These are phyloP conservation scores for Diadumene lineata DNA, from an alignment of 92 coral and sea anemone species.

Conservation along the genomic window DNA sequence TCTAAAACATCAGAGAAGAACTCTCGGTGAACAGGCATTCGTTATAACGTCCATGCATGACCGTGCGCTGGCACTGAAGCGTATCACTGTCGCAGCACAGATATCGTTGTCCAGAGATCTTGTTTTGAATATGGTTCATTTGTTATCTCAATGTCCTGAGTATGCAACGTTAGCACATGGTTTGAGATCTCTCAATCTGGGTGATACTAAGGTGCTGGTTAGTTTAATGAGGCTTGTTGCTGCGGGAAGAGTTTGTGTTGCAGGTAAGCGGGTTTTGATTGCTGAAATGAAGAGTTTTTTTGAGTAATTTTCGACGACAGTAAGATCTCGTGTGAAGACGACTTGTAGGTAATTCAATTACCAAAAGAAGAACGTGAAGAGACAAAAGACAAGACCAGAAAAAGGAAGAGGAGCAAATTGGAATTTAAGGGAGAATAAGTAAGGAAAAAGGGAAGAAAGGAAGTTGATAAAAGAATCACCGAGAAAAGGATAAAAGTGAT, in stretches of 20 bases:
- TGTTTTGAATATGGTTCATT: slow-evolving; percentile 61
- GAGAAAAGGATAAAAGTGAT: no score
- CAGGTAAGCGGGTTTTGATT: neutral
- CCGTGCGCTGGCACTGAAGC: slow-evolving; percentile 69
- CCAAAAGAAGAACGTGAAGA: no score
- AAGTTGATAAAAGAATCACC: no score
- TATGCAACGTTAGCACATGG: slow-evolving; percentile 51
- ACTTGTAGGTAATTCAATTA: no score
- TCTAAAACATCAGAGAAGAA: slow-evolving; percentile 32
- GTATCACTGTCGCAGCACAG: slow-evolving; percentile 80
- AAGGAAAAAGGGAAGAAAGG: no score
- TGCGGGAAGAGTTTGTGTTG: slow-evolving; percentile 59
- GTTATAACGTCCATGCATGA: slow-evolving; percentile 70
- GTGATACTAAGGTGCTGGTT: slow-evolving; percentile 70
- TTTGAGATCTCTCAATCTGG: slow-evolving; percentile 58
- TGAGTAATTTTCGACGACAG: no score
- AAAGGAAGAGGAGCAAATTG: no score
- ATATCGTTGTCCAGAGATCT: slow-evolving; percentile 70
- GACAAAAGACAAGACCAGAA: no score
- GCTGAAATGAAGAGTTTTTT: no score
- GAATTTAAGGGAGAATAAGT: no score
- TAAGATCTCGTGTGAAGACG: no score
- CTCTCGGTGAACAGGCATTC: slow-evolving; percentile 85
- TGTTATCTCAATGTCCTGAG: slow-evolving; percentile 51
- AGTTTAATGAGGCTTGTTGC: slow-evolving; percentile 84